Evolutionary conservation across 2,113 vertebrate genomes (phyloP), one percentile per base, ranked within the genome.

Genomic region (Tretioscincus oriximinensis): DNA sequence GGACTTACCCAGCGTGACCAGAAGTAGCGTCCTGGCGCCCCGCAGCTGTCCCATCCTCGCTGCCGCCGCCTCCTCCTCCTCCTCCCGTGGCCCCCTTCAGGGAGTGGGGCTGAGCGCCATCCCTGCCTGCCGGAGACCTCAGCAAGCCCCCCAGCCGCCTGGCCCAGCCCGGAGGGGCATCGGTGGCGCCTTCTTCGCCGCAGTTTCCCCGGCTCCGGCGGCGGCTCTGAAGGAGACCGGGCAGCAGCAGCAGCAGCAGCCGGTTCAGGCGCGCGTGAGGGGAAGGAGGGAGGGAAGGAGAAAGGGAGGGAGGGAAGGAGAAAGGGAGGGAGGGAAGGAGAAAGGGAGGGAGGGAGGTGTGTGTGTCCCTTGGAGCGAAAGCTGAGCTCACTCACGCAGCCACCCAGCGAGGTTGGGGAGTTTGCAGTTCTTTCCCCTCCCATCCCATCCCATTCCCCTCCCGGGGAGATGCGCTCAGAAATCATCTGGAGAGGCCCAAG

Each of bases 1-100:
- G 26, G 64, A 45, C 88, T 79, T 11, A 81, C 89, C 80, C 82
- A 87, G n/a, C 8, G 71, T 49, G 2, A 92, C 29, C 20, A 71
- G 41, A 4, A 86, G 71, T 41, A 89, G 73, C 76, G 72, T 7
- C 16, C 80, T 61, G 22, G 82, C 1, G 1, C 76, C 21, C 35
- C n/a, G 18, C 41, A 74, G 18, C 78, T 0, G 60, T 2, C 10
- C 81, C 64, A 14, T 78, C 8, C 60, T 31, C 22, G 81, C 84
- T 76, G 28, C 88, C 84, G 74, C 58, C 10, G 65, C 45, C n/a
- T 80, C 84, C 78, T n/a, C 88, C 84, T 77, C 58, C 61, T n/a
- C n/a, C 49, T 58, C 65, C 63, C 1, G 22, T 29, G 1, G 64
- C 58, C 41, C 49, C 8, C 4, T 51, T 84, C 71, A 84, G 82